phyloP scores from a whole-genome alignment of 2,888 invertebrate genomes.

The Xanthia icteritia region DNA sequence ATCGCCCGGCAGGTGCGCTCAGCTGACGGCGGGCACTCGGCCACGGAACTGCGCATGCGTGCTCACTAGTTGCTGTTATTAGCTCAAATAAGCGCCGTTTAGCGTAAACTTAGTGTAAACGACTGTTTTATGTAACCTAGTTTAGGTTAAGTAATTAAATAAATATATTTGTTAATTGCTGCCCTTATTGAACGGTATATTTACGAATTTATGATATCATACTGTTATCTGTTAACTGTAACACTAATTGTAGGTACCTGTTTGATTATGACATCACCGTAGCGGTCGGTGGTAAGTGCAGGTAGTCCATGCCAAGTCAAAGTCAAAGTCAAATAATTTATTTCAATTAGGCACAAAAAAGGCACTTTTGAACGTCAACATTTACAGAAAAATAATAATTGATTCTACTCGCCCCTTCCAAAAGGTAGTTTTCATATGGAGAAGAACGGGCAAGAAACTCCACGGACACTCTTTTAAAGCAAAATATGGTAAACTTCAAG shows the following conservation, averaged over 20 bases:
- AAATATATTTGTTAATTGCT: background rate
- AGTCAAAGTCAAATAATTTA: no score
- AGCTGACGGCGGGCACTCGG: slow-evolving; percentile 61
- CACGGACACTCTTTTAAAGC: no score
- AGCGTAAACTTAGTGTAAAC: background rate
- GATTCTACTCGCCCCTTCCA: no score
- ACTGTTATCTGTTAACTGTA: slow-evolving; percentile 1
- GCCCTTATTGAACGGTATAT: background rate
- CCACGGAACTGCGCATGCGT: slow-evolving; percentile 69
- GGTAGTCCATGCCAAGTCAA: background rate
- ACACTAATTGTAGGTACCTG: slow-evolving; percentile 7
- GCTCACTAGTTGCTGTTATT: slow-evolving; percentile 29
- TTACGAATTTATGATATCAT: slow-evolving; percentile 4
- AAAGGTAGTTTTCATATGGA: no score
- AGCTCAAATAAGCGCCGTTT: slow-evolving; percentile 18
- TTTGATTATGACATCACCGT: slow-evolving; percentile 11
- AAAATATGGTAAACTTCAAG: no score
- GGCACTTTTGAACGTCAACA: no score
- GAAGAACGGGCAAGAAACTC: no score
- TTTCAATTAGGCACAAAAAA: no score
- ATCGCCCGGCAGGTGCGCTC: slow-evolving; percentile 67
- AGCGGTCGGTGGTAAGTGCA: background rate
- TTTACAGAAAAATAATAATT: no score
- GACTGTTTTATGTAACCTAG: background rate
- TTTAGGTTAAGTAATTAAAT: background rate